These are phyloP conservation scores for Priocnemis perturbator DNA, from an alignment of 2,888 invertebrate species.

Conservation along the genomic window DNA sequence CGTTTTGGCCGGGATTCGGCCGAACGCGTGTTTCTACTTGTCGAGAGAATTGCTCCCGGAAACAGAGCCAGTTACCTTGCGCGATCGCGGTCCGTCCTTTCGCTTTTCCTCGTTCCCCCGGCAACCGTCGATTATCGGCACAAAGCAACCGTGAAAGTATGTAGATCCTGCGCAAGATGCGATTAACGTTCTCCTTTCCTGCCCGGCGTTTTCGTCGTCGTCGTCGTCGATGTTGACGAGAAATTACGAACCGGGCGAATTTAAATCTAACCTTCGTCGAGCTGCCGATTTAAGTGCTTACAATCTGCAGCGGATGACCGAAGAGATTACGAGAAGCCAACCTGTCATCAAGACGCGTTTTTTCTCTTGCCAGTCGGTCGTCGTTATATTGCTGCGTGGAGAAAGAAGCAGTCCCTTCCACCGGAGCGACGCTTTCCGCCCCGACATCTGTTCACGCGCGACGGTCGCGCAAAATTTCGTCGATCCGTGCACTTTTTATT, in stretches of 20 bases:
- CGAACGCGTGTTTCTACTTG: slow-evolving; percentile 25
- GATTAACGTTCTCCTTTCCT: slow-evolving; percentile 24
- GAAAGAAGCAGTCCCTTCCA: too few relatives aligned
- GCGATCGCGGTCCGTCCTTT: slow-evolving; percentile 20
- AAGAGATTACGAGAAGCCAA: neutral
- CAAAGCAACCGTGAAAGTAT: slow-evolving; percentile 42
- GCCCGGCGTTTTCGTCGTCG: slow-evolving; percentile 21
- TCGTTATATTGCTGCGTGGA: too few relatives aligned
- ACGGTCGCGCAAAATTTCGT: too few relatives aligned
- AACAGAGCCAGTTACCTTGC: slow-evolving; percentile 21
- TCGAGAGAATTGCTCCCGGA: slow-evolving; percentile 30
- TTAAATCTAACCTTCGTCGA: slow-evolving; percentile 23
- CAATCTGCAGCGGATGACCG: neutral
- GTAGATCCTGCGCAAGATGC: slow-evolving; percentile 30
- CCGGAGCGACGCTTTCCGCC: too few relatives aligned
- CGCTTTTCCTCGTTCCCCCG: slow-evolving; percentile 12
- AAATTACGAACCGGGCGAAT: slow-evolving; percentile 24
- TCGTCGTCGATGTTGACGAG: neutral
- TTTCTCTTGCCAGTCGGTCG: neutral
- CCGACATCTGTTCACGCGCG: too few relatives aligned
- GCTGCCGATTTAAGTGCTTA: slow-evolving; percentile 9
- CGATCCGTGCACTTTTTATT: neutral
- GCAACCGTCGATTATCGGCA: slow-evolving; percentile 33
- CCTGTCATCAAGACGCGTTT: neutral
- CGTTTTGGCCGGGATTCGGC: too few relatives aligned